phyloP scores from a whole-genome alignment of 2,113 vertebrate species.

The Gorilla gorilla region DNA sequence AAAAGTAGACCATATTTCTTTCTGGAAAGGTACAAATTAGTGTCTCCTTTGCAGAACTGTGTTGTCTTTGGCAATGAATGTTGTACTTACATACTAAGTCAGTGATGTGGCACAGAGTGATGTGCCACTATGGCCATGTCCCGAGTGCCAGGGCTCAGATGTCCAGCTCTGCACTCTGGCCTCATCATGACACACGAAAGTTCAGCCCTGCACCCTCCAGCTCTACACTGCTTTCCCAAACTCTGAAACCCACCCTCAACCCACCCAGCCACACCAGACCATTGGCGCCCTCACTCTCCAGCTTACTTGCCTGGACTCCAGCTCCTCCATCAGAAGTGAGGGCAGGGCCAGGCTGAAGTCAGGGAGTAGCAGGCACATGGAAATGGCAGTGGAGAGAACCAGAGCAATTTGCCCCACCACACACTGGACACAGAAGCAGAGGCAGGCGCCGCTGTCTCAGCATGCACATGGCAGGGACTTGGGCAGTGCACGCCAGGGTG shows the following conservation, averaged over 20 bases:
- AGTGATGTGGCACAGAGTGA: neutral
- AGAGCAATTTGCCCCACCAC: conserved; percentile 55
- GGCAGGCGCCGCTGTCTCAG: neutral
- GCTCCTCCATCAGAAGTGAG: conserved; percentile 75
- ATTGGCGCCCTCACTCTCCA: conserved; percentile 15
- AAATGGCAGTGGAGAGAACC: conserved; percentile 74
- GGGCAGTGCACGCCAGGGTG: neutral
- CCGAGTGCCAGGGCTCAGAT: neutral
- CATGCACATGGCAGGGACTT: conserved; percentile 56
- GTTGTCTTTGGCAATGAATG: neutral
- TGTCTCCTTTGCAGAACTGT: neutral
- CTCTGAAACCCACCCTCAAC: conserved; percentile 13
- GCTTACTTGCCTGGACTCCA: conserved; percentile 80
- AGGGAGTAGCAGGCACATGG: conserved; percentile 69
- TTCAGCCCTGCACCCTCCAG: neutral
- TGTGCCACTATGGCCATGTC: neutral
- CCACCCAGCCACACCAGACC: conserved; percentile 40
- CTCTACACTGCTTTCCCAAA: neutral
- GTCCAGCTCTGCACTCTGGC: neutral
- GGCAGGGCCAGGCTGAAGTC: conserved; percentile 77
- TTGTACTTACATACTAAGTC: neutral
- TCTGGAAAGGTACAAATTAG: neutral
- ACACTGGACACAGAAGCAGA: conserved; percentile 25
- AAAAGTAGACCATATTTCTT: neutral
- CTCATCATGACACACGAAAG: accelerated